Conservation (phyloP, 53 echinoderm and acorn worm species). For the Echinarachnius parma region DNA sequence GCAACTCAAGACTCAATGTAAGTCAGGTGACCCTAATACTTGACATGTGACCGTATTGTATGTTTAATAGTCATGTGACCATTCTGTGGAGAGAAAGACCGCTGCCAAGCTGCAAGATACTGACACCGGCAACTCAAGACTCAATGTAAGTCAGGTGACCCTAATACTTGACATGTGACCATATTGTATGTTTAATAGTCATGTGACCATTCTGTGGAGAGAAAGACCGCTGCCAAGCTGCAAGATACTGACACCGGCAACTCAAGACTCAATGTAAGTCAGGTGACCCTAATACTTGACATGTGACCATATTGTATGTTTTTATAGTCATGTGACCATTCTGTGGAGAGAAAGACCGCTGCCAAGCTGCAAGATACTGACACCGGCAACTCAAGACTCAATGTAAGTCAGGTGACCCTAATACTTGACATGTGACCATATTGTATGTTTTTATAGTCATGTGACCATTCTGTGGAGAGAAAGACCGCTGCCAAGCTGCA, state of each 20-base stretch:
- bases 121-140: slow-evolving; percentile 59
- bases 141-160: slow-evolving; percentile 71
- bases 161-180: no score
- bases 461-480: no score
- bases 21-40: no score
- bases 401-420: slow-evolving; percentile 73
- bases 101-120: slow-evolving; percentile 65
- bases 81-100: slow-evolving; percentile 73
- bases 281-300: no score
- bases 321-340: no score
- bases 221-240: slow-evolving; percentile 63
- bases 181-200: no score
- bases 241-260: slow-evolving; percentile 66
- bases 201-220: no score
- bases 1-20: slow-evolving; percentile 65
- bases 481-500: slow-evolving; percentile 67
- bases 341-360: slow-evolving; percentile 77
- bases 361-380: slow-evolving; percentile 65
- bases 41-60: no score
- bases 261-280: slow-evolving; percentile 71
- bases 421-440: no score
- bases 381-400: slow-evolving; percentile 53
- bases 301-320: no score
- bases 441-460: no score
- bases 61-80: no score